Conservation (phyloP, 2,113 vertebrate species). For the Chelonoidis abingdonii region DNA sequence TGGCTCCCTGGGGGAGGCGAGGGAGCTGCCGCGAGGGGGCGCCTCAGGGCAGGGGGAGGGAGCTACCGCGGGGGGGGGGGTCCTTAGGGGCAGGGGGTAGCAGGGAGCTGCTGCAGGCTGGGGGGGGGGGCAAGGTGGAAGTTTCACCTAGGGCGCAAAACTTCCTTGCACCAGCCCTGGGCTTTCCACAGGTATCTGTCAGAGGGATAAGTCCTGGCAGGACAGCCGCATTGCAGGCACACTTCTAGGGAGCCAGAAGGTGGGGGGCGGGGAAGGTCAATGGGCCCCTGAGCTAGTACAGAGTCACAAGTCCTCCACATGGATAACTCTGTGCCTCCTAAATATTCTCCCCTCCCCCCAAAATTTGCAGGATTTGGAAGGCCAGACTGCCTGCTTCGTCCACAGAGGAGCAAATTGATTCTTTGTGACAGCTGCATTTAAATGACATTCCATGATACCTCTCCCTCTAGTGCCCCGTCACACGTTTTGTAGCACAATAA, state of each 20-base stretch:
- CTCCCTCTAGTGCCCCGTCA: neutral
- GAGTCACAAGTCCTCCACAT: neutral
- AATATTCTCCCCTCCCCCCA: neutral
- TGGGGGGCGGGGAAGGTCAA: neutral
- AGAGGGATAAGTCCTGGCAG: neutral
- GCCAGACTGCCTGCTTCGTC: neutral
- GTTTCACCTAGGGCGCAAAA: too few species aligned
- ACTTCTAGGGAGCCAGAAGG: neutral
- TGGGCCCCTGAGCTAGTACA: neutral
- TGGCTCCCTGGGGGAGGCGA: too few species aligned
- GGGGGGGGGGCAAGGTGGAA: too few species aligned
- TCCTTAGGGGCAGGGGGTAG: too few species aligned
- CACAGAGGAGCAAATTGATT: neutral
- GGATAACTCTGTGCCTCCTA: neutral
- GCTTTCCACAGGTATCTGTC: neutral
- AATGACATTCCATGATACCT: neutral
- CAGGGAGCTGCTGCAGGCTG: too few species aligned
- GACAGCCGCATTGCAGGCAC: neutral
- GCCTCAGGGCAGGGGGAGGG: too few species aligned
- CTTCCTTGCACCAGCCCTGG: too few species aligned
- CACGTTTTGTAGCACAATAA: neutral
- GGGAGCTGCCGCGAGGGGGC: too few species aligned
- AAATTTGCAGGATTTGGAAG: neutral
- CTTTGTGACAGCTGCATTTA: fast-evolving
- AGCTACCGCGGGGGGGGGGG: too few species aligned